These are phyloP conservation scores for Yponomeuta evonymella DNA, from an alignment of 2,888 invertebrate genomes.

Conservation along the genomic window DNA sequence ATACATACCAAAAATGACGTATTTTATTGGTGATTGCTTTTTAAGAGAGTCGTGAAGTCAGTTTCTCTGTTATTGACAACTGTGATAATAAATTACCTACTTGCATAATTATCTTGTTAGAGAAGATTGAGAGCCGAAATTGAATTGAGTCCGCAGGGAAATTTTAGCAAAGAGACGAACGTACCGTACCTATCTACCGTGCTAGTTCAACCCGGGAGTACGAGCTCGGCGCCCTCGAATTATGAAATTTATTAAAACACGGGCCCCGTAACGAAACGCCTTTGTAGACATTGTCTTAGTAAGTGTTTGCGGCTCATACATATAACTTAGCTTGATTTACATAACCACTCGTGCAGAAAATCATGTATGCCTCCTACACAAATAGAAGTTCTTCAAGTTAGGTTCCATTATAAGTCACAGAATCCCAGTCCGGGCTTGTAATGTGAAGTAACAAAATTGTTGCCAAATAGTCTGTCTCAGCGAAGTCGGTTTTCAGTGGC, in stretches of 20 bases:
- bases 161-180: background rate
- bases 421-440: too few species aligned
- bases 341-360: background rate
- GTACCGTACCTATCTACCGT: background rate
- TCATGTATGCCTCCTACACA: background rate
- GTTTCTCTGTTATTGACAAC: too few species aligned
- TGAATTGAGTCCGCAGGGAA: too few species aligned
- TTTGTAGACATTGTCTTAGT: constrained; percentile 14
- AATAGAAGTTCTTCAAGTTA: too few species aligned
- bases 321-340: constrained; percentile 10
- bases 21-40: too few species aligned
- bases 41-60: too few species aligned
- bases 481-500: too few species aligned
- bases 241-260: constrained; percentile 31
- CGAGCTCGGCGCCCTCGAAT: constrained; percentile 33
- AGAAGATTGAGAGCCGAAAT: too few species aligned
- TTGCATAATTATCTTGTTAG: background rate
- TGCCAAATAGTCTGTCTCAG: too few species aligned
- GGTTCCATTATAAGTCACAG: too few species aligned
- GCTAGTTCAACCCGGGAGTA: constrained; percentile 20
- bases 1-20: too few species aligned
- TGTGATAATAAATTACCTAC: background rate
- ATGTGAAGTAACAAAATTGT: too few species aligned
- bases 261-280: constrained; percentile 9
- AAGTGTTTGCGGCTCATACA: constrained; percentile 4